A percentile compares a stretch with the other conserved stretches of the same genome.
Evolutionary conservation across 2,797 vertebrate species (phyloP).

Genomic region (Danio kyathit): DNA sequence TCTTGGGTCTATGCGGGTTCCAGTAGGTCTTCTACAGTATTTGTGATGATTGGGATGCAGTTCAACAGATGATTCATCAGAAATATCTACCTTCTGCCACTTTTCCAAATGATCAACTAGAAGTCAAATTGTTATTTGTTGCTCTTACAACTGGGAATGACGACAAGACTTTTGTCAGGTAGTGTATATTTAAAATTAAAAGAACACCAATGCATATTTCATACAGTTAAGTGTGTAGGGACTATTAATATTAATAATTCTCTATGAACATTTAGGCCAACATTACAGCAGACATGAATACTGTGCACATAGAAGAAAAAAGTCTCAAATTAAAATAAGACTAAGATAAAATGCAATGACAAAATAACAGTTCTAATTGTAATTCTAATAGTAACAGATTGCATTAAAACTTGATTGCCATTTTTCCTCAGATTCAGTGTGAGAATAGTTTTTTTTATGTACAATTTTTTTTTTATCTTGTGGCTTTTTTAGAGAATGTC

Average conservation of each 20-base stretch:
- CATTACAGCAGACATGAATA: neutral
- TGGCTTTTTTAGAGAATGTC: conserved; percentile 64
- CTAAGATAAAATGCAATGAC: neutral
- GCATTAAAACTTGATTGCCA: neutral
- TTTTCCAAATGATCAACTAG: too few species aligned
- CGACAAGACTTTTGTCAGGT: too few species aligned
- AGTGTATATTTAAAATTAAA: neutral
- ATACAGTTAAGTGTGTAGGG: neutral
- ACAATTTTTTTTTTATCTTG: neutral
- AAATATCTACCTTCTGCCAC: too few species aligned
- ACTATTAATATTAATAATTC: neutral
- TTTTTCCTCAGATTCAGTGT: neutral
- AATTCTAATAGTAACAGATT: neutral
- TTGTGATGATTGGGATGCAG: too few species aligned
- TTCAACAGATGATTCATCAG: too few species aligned
- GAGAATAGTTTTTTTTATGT: neutral
- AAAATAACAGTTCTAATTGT: too few species aligned
- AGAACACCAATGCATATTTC: neutral
- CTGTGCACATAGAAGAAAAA: neutral
- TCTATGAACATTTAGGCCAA: neutral
- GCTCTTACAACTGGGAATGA: too few species aligned
- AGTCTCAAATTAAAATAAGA: too few species aligned
- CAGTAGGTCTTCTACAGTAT: too few species aligned
- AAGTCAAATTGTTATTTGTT: too few species aligned
- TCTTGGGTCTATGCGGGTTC: too few species aligned